Evolutionary conservation across 2,797 vertebrate genomes (phyloP).

Genomic region (Schizopygopsis pylzovi): DNA sequence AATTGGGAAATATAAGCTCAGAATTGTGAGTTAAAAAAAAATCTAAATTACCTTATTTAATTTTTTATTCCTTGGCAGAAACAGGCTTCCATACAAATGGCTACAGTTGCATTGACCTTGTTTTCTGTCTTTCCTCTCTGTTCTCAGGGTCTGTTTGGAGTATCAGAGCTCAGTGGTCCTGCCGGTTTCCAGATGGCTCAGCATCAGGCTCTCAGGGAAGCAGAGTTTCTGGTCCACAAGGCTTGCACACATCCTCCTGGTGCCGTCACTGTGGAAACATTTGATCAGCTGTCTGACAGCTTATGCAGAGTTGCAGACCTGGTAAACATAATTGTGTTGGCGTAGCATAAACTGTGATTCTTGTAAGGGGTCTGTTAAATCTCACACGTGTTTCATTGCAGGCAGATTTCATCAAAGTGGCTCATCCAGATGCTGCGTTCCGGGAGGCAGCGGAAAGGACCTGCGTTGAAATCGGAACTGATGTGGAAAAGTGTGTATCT

Average conservation of each 20-base stretch:
- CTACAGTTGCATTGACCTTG: neutral
- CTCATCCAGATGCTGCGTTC: conserved; percentile 89
- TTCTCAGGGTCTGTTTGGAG: conserved; percentile 89
- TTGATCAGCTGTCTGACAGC: conserved; percentile 92
- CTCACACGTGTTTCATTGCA: conserved; percentile 62
- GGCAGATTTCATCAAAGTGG: conserved; percentile 96
- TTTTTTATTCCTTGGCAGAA: neutral
- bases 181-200: conserved; percentile 86
- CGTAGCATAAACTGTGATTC: neutral
- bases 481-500: conserved; percentile 90
- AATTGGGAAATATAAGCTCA: neutral
- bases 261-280: conserved; percentile 81
- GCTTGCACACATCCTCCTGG: conserved; percentile 79
- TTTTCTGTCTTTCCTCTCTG: neutral
- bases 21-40: neutral
- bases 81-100: neutral
- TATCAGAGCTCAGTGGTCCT: conserved; percentile 86
- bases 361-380: neutral
- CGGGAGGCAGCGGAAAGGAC: conserved; percentile 92
- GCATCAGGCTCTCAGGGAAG: conserved; percentile 79
- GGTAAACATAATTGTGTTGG: conserved; percentile 73
- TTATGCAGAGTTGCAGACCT: conserved; percentile 95
- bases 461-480: conserved; percentile 88
- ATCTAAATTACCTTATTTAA: neutral
- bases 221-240: conserved; percentile 79